phyloP scores from a whole-genome alignment of 2,113 vertebrate species.

The Platysteira castanea region DNA sequence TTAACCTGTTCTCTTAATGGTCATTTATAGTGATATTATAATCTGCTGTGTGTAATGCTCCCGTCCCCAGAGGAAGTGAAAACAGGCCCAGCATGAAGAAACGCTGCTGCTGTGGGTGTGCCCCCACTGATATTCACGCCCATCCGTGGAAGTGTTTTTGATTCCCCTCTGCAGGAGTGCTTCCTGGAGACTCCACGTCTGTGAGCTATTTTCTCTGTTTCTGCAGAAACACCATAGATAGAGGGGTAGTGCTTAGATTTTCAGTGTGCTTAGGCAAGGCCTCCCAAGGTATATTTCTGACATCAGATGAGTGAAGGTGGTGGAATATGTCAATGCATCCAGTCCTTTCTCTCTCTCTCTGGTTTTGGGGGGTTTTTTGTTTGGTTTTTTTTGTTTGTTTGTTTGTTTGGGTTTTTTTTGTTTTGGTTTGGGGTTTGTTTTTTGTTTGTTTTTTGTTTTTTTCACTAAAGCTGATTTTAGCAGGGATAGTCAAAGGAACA shows the following conservation, averaged over 20 bases:
- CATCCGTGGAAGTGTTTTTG: neutral
- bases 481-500: neutral
- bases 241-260: neutral
- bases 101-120: neutral
- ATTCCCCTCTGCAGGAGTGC: neutral
- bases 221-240: neutral
- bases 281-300: neutral
- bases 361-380: too few relatives aligned
- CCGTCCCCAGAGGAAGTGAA: neutral
- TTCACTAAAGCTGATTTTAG: neutral
- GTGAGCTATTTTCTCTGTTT: neutral
- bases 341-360: neutral
- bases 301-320: neutral
- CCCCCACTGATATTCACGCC: neutral
- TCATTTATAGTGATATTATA: neutral
- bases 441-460: neutral
- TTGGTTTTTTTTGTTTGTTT: neutral
- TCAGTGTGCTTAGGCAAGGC: neutral
- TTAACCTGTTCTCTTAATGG: constrained; percentile 22
- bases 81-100: neutral
- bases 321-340: neutral
- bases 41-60: neutral
- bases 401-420: neutral
- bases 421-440: neutral
- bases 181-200: neutral